Evolutionary conservation across 2,113 vertebrate genomes (phyloP).

Genomic region (Stegostoma tigrinum): DNA sequence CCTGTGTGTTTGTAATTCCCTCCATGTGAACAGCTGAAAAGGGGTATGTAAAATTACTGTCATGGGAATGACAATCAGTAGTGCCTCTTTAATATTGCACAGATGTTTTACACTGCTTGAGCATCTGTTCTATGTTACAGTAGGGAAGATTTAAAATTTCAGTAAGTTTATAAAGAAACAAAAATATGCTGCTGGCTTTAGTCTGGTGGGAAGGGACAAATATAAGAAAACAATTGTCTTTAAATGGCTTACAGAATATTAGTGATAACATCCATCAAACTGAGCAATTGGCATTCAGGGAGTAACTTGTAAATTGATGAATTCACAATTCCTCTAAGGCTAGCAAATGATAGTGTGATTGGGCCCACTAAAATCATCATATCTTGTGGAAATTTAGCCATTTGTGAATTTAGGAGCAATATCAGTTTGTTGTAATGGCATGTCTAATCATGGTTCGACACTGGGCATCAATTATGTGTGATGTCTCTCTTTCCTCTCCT

Average conservation of each 20-base stretch:
- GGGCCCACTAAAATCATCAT: neutral
- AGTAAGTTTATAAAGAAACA: neutral
- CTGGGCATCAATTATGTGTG: neutral
- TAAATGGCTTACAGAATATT: neutral
- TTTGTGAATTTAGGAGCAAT: neutral
- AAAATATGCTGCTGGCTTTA: neutral
- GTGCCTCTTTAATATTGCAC: neutral
- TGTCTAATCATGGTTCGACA: neutral
- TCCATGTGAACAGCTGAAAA: neutral
- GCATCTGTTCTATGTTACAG: neutral
- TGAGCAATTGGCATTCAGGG: neutral
- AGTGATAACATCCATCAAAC: neutral
- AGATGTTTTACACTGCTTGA: neutral
- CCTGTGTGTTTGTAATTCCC: neutral
- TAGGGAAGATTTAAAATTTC: neutral
- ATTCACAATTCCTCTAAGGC: neutral
- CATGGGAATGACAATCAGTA: neutral
- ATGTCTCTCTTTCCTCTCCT: neutral
- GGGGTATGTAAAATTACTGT: neutral
- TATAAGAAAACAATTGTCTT: neutral
- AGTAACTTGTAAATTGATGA: neutral
- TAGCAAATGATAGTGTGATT: neutral
- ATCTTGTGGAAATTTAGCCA: neutral
- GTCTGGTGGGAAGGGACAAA: neutral
- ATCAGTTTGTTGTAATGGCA: neutral